Conservation (phyloP, 2,797 vertebrate genomes). For the Cichlasoma orientale region DNA sequence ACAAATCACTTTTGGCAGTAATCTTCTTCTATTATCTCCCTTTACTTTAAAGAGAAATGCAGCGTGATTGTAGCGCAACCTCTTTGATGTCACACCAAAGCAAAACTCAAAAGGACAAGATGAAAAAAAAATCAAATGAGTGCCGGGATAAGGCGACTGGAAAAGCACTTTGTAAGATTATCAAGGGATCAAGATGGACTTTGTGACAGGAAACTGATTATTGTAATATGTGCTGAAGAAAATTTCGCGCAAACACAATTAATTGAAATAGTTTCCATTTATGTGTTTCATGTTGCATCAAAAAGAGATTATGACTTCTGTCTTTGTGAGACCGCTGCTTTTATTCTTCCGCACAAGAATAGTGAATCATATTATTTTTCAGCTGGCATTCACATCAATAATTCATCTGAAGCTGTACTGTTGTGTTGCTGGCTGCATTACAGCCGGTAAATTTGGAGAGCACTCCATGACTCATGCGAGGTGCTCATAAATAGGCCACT, state of each 20-base stretch:
- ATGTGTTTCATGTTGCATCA: neutral
- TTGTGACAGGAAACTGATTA: slow-evolving; percentile 51
- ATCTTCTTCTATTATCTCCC: slow-evolving; percentile 53
- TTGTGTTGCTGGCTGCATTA: slow-evolving; percentile 25
- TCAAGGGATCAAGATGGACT: slow-evolving; percentile 50
- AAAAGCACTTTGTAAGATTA: slow-evolving; percentile 51
- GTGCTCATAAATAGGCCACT: slow-evolving; percentile 61
- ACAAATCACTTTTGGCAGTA: slow-evolving; percentile 55
- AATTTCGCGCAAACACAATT: slow-evolving; percentile 12
- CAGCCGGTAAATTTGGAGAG: slow-evolving; percentile 35
- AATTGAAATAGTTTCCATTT: slow-evolving; percentile 7
- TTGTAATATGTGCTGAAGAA: neutral
- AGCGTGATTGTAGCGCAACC: slow-evolving; percentile 41
- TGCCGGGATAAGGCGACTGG: slow-evolving; percentile 57
- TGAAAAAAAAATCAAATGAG: slow-evolving; percentile 47
- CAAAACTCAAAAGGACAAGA: slow-evolving; percentile 31
- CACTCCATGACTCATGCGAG: slow-evolving; percentile 49
- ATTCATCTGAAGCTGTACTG: slow-evolving; percentile 52
- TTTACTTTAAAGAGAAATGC: slow-evolving; percentile 54
- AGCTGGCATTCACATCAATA: slow-evolving; percentile 8
- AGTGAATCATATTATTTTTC: slow-evolving; percentile 14
- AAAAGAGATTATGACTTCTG: slow-evolving; percentile 1
- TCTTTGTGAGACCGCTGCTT: neutral
- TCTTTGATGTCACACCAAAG: slow-evolving; percentile 70
- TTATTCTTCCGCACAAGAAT: neutral